Base-by-base conservation (phyloP, 2,113 vertebrate species). In the Alexandromys fortis region DNA sequence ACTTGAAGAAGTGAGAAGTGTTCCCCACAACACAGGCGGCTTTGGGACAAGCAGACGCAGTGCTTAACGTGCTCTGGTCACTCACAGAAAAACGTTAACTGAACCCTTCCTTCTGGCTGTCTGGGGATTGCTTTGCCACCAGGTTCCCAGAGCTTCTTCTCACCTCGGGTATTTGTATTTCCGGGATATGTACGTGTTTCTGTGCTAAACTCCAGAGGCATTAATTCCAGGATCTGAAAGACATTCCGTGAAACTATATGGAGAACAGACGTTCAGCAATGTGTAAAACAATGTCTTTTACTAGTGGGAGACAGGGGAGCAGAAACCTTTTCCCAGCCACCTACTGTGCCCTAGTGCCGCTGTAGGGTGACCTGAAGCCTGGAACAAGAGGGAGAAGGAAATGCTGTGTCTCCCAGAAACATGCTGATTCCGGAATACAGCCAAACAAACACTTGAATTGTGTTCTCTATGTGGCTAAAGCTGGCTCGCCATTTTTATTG, bases 141-240 rank as follows among this genome's bases (percentile, higher is more conserved):
- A 55, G 91, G 21, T 47, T 77, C 77, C 1, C 35, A 72, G 55
- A 49, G 47, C 49, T 89, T 35, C 55, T 68, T 55, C 21, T 63
- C 75, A 11, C 58, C 49, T 58, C 42, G 42, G n/a, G 0, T 90
- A 72, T 26, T 12, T 89, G 33, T 45, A 49, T 61, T 91, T 94
- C 77, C 28, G 73, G 45, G 82, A 89, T 38, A 22, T 21, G 47
- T 68, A 45, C 5, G 8, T 28, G 47, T 68, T 14, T 90, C 65
- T 79, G 45, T 90, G 28, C 42, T 90, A 78, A 87, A n/a, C 61
- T 91, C 52, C 91, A 73, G 78, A 89, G 49, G 30, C 38, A 47
- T 45, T 82, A 8, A 96, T 68, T 78, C 77, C 58, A 94, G 89
- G 78, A 86, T 47, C 24, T 26, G 75, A 52, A 95, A 95, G 47